Conservation (phyloP, 2,888 invertebrate species). For the Tuberolachnus salignus region DNA sequence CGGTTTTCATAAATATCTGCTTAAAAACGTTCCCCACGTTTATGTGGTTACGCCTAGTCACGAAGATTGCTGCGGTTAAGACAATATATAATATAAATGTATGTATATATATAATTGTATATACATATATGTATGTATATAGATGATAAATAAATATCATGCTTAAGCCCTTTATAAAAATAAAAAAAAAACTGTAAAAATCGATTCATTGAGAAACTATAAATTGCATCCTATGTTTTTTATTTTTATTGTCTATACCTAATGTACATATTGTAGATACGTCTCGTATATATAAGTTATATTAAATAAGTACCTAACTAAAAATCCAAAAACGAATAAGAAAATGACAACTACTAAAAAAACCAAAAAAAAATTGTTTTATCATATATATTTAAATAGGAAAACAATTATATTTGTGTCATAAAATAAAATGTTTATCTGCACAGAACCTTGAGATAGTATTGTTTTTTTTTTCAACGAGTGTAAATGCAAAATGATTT, state of each 20-base stretch:
- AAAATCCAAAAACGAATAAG: too few species aligned
- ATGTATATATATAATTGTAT: too few species aligned
- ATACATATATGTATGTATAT: too few species aligned
- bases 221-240: too few species aligned
- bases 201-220: slow-evolving; percentile 11
- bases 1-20: slow-evolving; percentile 45
- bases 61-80: slow-evolving; percentile 33
- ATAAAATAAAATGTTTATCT: slow-evolving; percentile 22
- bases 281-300: too few species aligned
- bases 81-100: too few species aligned
- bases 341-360: too few species aligned
- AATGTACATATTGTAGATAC: too few species aligned
- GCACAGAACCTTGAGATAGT: not conserved
- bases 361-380: too few species aligned
- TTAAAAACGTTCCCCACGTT: slow-evolving; percentile 32
- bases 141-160: slow-evolving; percentile 34
- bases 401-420: slow-evolving; percentile 16
- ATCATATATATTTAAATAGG: slow-evolving; percentile 22
- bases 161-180: not conserved
- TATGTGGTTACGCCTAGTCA: slow-evolving; percentile 54
- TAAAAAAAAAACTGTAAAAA: not conserved
- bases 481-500: slow-evolving; percentile 40
- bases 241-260: too few species aligned
- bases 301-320: too few species aligned
- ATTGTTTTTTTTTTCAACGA: slow-evolving; percentile 32